Evolutionary conservation across 2,888 invertebrate genomes (phyloP).

Genomic region (Rhimphoctona megacephalus): DNA sequence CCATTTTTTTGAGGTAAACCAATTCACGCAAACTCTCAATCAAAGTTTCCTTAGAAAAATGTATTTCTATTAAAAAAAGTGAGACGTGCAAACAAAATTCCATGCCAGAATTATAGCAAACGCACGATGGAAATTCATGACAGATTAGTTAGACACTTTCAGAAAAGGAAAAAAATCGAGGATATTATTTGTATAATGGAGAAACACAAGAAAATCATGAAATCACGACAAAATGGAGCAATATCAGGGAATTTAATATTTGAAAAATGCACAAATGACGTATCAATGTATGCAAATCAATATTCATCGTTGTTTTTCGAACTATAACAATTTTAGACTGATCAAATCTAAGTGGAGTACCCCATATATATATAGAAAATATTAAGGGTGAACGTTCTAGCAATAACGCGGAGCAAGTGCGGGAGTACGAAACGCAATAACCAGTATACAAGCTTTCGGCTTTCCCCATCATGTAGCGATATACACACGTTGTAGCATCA

Average conservation of each 20-base stretch:
- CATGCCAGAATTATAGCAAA: too few relatives aligned
- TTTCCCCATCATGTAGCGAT: conserved; percentile 23
- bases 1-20: neutral
- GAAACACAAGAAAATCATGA: too few relatives aligned
- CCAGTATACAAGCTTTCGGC: conserved; percentile 51
- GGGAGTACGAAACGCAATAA: conserved; percentile 60
- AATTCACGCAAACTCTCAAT: neutral
- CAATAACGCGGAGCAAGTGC: conserved; percentile 49
- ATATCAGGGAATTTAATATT: too few relatives aligned
- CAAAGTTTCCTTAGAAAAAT: neutral
- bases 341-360: too few relatives aligned
- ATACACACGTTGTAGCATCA: conserved; percentile 31
- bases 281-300: neutral
- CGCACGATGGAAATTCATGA: neutral
- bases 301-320: neutral
- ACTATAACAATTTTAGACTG: neutral
- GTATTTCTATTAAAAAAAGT: neutral
- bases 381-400: conserved; percentile 45
- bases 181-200: too few relatives aligned
- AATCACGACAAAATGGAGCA: too few relatives aligned
- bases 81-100: too few relatives aligned
- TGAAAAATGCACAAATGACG: neutral
- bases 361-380: neutral
- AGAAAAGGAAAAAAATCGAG: neutral
- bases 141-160: too few relatives aligned